Base-by-base conservation (phyloP, 1,140 invertebrate species). In the Latrodectus geometricus region DNA sequence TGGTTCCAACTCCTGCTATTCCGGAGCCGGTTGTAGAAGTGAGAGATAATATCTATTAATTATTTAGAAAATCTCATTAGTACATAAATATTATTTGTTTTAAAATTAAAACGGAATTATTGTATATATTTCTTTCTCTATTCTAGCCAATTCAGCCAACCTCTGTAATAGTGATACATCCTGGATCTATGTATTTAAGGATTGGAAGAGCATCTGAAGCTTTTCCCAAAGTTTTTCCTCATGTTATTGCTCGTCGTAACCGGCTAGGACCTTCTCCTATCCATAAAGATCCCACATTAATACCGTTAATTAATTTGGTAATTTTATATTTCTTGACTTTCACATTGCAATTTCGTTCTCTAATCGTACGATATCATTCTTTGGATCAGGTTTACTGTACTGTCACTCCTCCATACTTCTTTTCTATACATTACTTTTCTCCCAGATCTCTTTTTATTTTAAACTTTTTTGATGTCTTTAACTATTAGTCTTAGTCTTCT, bases 171-270 rank as follows among this genome's bases (percentile, higher is more conserved):
- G 95, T 98, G n/a, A 97, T 99, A 73, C 97, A 99, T 91, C 97
- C 97, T 77, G 97, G 97, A 11, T 98, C 97, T 0, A 93, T 95
- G 73, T 95, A 97, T 90, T 92, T 99, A 17, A 92, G 96, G 74
- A 96, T 99, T 89, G 97, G 97, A 4, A 91, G 96, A 90, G 97
- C 97, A 9, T 96, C 96, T 0, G 97, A 98, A 91, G 91, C 96
- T 4, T 94, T 96, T 90, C 97, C 97, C 52, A 92, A 95, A 66
- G 95, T 94, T 15, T 92, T 97, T 69, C 92, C 98, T 15, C 96
- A 99, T 92, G 97, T 96, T 50, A 94, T 99, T 76, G 97, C 96
- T 0, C 89, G 92, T 35, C 90, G 89, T 75, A 93, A 95, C 86
- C 94, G 93, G 86, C 17, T 66, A 12, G 54, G 69, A 4, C 56